Conservation (phyloP, 2,113 vertebrate genomes). For the Lycaon pictus region DNA sequence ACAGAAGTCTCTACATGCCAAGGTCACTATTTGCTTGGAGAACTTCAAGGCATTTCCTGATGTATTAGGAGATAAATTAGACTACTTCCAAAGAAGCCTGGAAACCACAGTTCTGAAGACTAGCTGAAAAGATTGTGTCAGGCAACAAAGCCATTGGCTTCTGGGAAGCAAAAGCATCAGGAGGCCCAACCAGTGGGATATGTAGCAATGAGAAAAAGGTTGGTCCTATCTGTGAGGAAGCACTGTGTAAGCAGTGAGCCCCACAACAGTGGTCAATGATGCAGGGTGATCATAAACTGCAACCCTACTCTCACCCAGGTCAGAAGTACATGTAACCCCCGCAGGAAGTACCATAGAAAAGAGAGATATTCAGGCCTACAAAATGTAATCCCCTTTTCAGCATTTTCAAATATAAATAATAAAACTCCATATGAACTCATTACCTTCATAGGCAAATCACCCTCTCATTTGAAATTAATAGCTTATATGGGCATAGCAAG, state of each 20-base stretch:
- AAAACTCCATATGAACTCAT: not conserved
- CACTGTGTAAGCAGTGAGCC: not conserved
- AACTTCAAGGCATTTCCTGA: not conserved
- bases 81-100: not conserved
- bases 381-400: not conserved
- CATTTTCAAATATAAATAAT: not conserved
- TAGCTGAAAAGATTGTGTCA: not conserved
- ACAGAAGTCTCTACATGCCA: not conserved
- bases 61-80: constrained; percentile 2
- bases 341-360: not conserved
- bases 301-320: not conserved
- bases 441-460: not conserved
- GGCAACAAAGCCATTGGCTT: not conserved
- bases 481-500: not conserved
- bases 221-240: not conserved
- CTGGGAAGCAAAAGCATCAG: not conserved
- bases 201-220: not conserved
- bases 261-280: not conserved
- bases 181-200: not conserved
- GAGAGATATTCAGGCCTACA: not conserved
- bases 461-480: not conserved
- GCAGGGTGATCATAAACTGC: not conserved
- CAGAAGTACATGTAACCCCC: not conserved
- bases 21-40: not conserved
- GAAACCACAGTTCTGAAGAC: not conserved